Evolutionary conservation across 2,113 vertebrate species (phyloP).

Genomic region (Entelurus aequoreus): DNA sequence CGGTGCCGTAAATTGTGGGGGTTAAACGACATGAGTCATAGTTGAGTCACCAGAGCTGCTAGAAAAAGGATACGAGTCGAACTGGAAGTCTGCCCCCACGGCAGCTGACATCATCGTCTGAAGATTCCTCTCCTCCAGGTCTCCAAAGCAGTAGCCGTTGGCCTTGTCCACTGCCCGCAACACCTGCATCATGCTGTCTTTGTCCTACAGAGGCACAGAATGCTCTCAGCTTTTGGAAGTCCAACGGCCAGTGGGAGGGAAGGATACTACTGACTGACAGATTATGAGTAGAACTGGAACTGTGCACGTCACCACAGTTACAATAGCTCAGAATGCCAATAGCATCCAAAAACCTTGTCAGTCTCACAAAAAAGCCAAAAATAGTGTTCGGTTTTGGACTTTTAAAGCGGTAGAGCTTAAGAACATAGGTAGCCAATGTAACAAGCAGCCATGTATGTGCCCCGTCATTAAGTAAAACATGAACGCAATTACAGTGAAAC

Average conservation of each 20-base stretch:
- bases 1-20: slow-evolving; percentile 12
- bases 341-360: not conserved
- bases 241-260: no score
- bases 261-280: not conserved
- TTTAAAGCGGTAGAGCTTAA: slow-evolving; percentile 1
- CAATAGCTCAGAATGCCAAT: not conserved
- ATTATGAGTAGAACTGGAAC: not conserved
- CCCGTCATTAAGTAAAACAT: not conserved
- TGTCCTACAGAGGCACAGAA: slow-evolving; percentile 75
- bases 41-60: slow-evolving; percentile 43
- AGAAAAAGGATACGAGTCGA: slow-evolving; percentile 87
- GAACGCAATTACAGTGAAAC: no score
- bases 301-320: not conserved
- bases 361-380: not conserved
- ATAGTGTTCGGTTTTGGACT: not conserved
- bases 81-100: slow-evolving; percentile 93
- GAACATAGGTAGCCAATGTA: slow-evolving; percentile 21
- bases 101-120: slow-evolving; percentile 92
- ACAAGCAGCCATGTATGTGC: slow-evolving; percentile 5
- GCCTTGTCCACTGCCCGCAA: slow-evolving; percentile 91
- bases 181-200: slow-evolving; percentile 84
- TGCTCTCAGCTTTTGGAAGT: not conserved
- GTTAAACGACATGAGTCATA: slow-evolving; percentile 44
- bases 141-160: slow-evolving; percentile 90
- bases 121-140: slow-evolving; percentile 83